phyloP scores from a whole-genome alignment of 2,888 invertebrate genomes.

The Pyrrhia umbra region DNA sequence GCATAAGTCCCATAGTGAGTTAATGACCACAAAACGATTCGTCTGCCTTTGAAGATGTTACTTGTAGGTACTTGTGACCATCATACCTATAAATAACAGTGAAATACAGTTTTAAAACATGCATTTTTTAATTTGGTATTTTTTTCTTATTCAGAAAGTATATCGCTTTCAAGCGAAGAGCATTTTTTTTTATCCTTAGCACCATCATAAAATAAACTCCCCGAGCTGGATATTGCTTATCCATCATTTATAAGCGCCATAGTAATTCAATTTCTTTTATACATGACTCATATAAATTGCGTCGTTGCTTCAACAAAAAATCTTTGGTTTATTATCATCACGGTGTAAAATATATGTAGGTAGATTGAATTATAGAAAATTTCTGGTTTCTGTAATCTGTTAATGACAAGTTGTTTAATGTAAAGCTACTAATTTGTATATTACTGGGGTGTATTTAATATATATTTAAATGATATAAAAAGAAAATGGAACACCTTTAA shows the following conservation, averaged over 20 bases:
- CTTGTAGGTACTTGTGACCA: too few species aligned
- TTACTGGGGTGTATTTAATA: conserved; percentile 14
- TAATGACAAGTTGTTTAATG: conserved; percentile 4
- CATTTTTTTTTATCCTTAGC: conserved; percentile 27
- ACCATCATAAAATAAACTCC: conserved; percentile 40
- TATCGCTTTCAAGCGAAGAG: conserved; percentile 25
- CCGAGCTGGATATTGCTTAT: conserved; percentile 33
- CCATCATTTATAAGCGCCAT: conserved; percentile 47
- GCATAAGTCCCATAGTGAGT: conserved; percentile 20
- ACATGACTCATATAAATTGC: not conserved
- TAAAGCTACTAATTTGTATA: not conserved
- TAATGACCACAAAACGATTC: conserved; percentile 15
- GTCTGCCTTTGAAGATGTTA: not conserved
- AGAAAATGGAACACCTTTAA: conserved; percentile 26
- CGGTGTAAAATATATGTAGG: conserved; percentile 6
- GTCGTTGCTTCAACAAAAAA: not conserved
- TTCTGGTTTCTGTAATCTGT: conserved; percentile 11
- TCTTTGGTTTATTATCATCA: conserved; percentile 3
- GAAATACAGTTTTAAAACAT: conserved; percentile 1
- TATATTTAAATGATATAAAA: conserved; percentile 14
- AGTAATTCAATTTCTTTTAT: conserved; percentile 30
- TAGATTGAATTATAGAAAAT: too few species aligned
- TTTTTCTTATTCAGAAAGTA: conserved; percentile 6
- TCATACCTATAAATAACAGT: not conserved
- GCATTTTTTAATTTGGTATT: conserved; percentile 5